Percentiles rank a stretch among this genome's conserved stretches.
These are phyloP conservation scores for Ctenomys sociabilis DNA, from an alignment of 2,113 vertebrate genomes.

Conservation along the genomic window DNA sequence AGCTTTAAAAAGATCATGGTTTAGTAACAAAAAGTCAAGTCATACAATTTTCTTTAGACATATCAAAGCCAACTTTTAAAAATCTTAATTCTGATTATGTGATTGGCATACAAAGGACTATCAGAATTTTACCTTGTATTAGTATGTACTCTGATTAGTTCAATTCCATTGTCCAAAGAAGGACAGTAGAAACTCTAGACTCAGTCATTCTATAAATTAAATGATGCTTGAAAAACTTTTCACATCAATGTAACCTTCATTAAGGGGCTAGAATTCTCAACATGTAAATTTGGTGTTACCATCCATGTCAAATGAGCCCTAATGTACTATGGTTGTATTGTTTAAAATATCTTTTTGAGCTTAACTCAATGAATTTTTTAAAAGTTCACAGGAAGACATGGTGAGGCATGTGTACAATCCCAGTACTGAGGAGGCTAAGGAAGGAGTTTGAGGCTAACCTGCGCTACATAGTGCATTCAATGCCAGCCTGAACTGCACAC, in stretches of 20 bases:
- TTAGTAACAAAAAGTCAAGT: conserved; percentile 21
- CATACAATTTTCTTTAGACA: conserved; percentile 10
- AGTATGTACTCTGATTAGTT: conserved; percentile 27
- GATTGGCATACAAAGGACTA: background rate
- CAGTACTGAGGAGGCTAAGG: background rate
- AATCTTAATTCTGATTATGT: background rate
- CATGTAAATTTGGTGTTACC: background rate
- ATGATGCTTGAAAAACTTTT: background rate
- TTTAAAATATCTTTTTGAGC: background rate
- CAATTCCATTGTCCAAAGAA: background rate
- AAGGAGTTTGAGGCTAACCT: background rate
- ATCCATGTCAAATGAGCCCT: background rate
- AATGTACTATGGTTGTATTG: background rate
- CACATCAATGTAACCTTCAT: background rate
- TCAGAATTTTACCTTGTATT: conserved; percentile 7
- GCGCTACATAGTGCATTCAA: background rate
- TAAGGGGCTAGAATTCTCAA: background rate
- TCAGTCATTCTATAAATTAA: conserved; percentile 33
- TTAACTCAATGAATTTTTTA: background rate
- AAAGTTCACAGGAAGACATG: background rate
- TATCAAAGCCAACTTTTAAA: background rate
- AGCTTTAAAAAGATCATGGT: conserved; percentile 19
- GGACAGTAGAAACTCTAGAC: background rate
- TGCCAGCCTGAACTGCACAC: background rate
- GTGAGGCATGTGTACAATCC: background rate